These are phyloP conservation scores for Gonocerus acuteangulatus DNA, from an alignment of 2,888 invertebrate species.

Conservation along the genomic window DNA sequence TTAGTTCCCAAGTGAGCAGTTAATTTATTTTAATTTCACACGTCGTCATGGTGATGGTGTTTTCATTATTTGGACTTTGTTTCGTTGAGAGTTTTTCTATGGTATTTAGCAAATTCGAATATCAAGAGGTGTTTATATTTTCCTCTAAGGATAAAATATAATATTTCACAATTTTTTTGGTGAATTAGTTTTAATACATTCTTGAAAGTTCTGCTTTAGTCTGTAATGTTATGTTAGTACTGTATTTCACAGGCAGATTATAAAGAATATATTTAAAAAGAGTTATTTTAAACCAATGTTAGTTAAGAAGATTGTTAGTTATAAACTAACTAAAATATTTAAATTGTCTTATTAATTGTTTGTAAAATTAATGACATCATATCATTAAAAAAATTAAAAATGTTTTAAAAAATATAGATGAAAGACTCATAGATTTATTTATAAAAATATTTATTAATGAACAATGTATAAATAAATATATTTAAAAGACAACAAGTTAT, in stretches of 20 bases:
- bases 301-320: not conserved
- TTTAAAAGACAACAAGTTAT: not conserved
- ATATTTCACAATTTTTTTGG: too few species aligned
- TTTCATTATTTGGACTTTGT: slow-evolving; percentile 21
- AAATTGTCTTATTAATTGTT: slow-evolving; percentile 5
- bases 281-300: not conserved
- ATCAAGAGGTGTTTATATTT: too few species aligned
- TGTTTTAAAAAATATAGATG: slow-evolving; percentile 10
- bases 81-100: slow-evolving; percentile 19
- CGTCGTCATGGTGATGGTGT: slow-evolving; percentile 22
- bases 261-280: not conserved
- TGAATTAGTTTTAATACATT: too few species aligned
- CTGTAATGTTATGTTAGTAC: too few species aligned
- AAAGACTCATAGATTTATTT: not conserved
- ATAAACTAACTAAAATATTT: not conserved
- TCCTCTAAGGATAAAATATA: too few species aligned
- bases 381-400: not conserved
- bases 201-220: too few species aligned
- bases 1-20: slow-evolving; percentile 22
- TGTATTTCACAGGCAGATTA: too few species aligned
- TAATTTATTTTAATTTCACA: slow-evolving; percentile 25
- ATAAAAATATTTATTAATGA: slow-evolving; percentile 17
- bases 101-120: not conserved
- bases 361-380: slow-evolving; percentile 18
- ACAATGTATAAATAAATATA: slow-evolving; percentile 3